phyloP scores from a whole-genome alignment of 2,797 vertebrate species.

The Thamnophis elegans region DNA sequence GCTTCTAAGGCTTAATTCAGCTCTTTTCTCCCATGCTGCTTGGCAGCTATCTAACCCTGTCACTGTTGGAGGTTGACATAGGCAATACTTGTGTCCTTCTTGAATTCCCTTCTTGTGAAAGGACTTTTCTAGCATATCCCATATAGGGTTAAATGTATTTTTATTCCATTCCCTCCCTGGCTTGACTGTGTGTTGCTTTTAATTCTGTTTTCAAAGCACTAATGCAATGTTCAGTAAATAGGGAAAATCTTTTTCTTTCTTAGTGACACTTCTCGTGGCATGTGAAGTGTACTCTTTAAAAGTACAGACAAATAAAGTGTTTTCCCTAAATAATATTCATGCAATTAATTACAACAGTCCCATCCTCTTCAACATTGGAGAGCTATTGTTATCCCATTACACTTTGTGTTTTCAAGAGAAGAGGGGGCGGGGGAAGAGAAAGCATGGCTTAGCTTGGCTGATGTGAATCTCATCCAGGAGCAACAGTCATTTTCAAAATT shows the following conservation, averaged over 20 bases:
- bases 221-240: conserved; percentile 5
- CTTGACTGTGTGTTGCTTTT: background rate
- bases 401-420: conserved; percentile 27
- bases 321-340: conserved; percentile 35
- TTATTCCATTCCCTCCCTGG: background rate
- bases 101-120: background rate
- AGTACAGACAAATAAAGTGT: conserved; percentile 41
- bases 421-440: background rate
- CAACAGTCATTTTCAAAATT: background rate
- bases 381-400: conserved; percentile 47
- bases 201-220: conserved; percentile 6
- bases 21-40: background rate
- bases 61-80: background rate
- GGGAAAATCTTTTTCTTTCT: conserved; percentile 41
- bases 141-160: background rate
- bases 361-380: conserved; percentile 42
- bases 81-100: background rate
- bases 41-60: background rate
- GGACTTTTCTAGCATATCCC: background rate
- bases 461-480: background rate
- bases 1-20: background rate
- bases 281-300: conserved; percentile 44
- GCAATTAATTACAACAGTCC: conserved; percentile 41
- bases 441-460: background rate
- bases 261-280: conserved; percentile 34